These are phyloP conservation scores for Mercenaria mercenaria DNA, from an alignment of 1,140 invertebrate species.

Conservation along the genomic window DNA sequence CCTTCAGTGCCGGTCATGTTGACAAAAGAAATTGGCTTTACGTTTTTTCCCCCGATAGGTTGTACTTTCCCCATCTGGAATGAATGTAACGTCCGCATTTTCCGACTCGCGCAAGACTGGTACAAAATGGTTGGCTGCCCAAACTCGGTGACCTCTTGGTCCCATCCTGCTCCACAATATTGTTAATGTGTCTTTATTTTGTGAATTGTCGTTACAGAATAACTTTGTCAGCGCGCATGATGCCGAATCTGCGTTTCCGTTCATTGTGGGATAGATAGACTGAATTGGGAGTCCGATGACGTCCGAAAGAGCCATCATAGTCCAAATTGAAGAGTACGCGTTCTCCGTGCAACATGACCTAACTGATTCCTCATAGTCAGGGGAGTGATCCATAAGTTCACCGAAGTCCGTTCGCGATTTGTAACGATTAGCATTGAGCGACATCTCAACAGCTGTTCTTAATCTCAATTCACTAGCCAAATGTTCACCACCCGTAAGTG, in stretches of 20 bases:
- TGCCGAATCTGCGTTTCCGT: background rate
- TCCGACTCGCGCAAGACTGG: too few relatives aligned
- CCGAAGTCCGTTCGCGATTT: background rate
- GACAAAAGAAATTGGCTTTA: too few relatives aligned
- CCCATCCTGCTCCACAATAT: constrained; percentile 10
- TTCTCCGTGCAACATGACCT: background rate
- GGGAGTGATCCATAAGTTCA: background rate
- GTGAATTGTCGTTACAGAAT: background rate
- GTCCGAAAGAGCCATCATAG: background rate
- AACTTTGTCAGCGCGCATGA: background rate
- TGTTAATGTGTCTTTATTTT: background rate
- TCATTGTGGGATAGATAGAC: background rate
- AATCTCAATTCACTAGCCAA: background rate
- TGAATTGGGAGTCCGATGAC: background rate
- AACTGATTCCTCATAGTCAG: background rate
- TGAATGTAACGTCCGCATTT: too few relatives aligned
- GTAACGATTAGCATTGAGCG: background rate
- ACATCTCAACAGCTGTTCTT: background rate
- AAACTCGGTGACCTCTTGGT: background rate
- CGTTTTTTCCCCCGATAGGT: too few relatives aligned
- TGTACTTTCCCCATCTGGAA: too few relatives aligned
- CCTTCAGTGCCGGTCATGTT: too few relatives aligned
- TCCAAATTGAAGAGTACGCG: background rate
- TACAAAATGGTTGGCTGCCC: constrained; percentile 5
- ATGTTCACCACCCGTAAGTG: background rate